Evolutionary conservation across 2,113 vertebrate species (phyloP), one percentile per base, ranked within the genome.

Genomic region (Scatophagus argus): DNA sequence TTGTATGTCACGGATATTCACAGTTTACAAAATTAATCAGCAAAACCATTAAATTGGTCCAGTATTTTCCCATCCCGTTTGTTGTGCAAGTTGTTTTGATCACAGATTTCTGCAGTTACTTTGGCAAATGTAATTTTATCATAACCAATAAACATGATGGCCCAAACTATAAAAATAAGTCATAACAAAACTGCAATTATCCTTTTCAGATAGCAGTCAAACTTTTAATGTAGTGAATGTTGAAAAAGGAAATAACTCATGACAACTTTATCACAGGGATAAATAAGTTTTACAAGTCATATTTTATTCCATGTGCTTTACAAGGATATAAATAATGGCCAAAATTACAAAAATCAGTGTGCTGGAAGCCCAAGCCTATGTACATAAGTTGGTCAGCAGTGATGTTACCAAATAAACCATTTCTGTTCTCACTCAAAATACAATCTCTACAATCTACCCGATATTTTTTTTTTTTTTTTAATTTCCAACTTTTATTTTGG

Each of bases 351-450:
- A 98, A 98, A 96, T 92, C 97, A 96, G 85, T 96, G 97, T 93
- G 97, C 96, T 97, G 97, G 97, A 98, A 98, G 97, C 97, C 97
- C 97, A 97, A 97, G 97, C 97, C 95, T 98, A 97, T 98, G 93
- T 98, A 98, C 96, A 98, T 92, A 90, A 94, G 93, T 97, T 95
- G 95, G 92, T 95, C 91, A 94, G 95, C 95, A 95, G 95, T 95
- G 95, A 97, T 95, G 95, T 94, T 93, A 94, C 92, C 86, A 90
- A 76, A 82, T 81, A 93, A 87, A 92, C 93, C 93, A 91, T 93
- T 79, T 94, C 93, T 90, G 93, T 86, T 90, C 92, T 93, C 72
- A 82, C 88, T 80, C 83, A 93, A 91, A 89, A 88, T 95, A 97
- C 96, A 96, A 81, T 93, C 93, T 94, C 92, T 93, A 85, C 71